Evolutionary conservation across 2,113 vertebrate genomes (phyloP).

Genomic region (Ceyx margarethae): DNA sequence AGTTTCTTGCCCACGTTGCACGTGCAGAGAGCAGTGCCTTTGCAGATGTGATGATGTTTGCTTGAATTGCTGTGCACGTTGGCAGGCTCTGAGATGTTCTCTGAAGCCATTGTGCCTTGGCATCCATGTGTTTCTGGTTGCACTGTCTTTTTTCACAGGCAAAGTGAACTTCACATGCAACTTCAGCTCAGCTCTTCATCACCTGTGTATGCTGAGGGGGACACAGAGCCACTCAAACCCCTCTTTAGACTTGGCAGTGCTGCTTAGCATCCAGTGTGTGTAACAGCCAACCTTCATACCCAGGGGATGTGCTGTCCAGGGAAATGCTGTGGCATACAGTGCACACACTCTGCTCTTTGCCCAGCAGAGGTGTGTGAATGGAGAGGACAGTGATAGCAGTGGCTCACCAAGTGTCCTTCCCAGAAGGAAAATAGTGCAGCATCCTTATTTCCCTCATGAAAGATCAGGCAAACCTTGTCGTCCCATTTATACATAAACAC

Average conservation of each 20-base stretch:
- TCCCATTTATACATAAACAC: not conserved
- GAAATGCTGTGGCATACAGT: not conserved
- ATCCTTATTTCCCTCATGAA: not conserved
- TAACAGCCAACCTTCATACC: not conserved
- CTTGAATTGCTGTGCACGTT: not conserved
- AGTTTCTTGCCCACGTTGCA: not conserved
- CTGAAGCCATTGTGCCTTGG: not conserved
- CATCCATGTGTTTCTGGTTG: not conserved
- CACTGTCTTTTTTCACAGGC: not conserved
- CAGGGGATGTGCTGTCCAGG: not conserved
- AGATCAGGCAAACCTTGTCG: not conserved
- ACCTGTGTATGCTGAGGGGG: not conserved
- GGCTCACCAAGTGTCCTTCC: too few species aligned
- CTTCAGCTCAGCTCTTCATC: not conserved
- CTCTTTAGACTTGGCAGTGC: not conserved
- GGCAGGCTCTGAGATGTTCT: not conserved
- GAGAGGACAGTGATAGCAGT: fast-evolving
- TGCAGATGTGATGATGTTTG: not conserved
- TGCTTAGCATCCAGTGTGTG: not conserved
- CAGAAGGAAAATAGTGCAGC: not conserved
- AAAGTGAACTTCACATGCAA: not conserved
- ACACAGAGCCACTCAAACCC: too few species aligned
- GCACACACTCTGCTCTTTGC: not conserved
- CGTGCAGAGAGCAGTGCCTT: not conserved
- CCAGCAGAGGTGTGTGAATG: not conserved